Conservation (phyloP, 2,113 vertebrate species). For the Nestor notabilis region DNA sequence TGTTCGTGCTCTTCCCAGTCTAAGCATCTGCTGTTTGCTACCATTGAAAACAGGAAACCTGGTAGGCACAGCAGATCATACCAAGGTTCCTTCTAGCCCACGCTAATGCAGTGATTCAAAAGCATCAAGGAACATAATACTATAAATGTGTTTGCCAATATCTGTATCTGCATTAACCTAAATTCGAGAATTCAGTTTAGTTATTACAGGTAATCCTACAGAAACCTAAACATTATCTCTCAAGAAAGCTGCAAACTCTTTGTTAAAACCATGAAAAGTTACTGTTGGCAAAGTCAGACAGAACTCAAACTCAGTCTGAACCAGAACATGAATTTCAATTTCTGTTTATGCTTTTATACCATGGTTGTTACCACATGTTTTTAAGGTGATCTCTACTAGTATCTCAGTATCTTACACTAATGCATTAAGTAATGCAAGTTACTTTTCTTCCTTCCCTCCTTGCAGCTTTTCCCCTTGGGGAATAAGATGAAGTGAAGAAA, state of each 20-base stretch:
- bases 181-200: neutral
- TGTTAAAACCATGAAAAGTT: neutral
- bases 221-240: neutral
- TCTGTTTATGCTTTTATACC: neutral
- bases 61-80: neutral
- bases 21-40: neutral
- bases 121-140: neutral
- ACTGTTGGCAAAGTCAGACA: neutral
- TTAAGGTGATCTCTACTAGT: neutral
- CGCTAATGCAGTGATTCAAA: neutral
- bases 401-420: neutral
- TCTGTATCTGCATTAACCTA: neutral
- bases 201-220: neutral
- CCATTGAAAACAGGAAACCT: neutral
- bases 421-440: neutral
- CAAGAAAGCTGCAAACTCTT: neutral
- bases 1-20: neutral
- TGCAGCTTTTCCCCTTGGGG: neutral
- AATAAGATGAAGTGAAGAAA: neutral
- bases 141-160: neutral
- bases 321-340: neutral
- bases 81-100: neutral
- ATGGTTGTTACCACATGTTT: neutral
- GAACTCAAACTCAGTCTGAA: neutral
- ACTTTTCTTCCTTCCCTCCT: neutral